Conservation (phyloP, 2,797 vertebrate genomes). For the Enteromius unitaeniatus region DNA sequence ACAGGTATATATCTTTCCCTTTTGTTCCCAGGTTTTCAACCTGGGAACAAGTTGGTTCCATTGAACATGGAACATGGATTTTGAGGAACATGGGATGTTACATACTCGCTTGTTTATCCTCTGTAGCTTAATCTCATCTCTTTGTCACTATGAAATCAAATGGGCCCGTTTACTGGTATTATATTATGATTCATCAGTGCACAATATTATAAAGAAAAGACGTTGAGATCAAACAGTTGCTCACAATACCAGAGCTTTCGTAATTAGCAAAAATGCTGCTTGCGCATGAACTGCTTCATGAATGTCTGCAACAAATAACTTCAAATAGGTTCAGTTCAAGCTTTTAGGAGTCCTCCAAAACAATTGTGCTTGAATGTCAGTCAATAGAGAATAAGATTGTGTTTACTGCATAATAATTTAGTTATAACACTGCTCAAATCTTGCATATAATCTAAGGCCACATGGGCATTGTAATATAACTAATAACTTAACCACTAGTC, state of each 20-base stretch:
- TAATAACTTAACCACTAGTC: background rate
- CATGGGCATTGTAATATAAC: background rate
- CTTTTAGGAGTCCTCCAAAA: background rate
- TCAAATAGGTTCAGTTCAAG: background rate
- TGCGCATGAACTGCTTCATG: background rate
- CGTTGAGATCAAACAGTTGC: background rate
- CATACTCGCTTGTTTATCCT: background rate
- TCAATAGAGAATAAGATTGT: background rate
- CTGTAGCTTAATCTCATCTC: background rate
- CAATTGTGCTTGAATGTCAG: background rate
- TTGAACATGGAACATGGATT: too few relatives aligned
- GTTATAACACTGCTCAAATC: background rate
- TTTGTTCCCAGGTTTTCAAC: background rate
- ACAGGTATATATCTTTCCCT: slow-evolving; percentile 76
- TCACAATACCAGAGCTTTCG: background rate
- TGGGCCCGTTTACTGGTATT: background rate
- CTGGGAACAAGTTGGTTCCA: too few relatives aligned
- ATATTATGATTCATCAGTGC: background rate
- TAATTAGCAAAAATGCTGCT: background rate
- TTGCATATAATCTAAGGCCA: background rate
- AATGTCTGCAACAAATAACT: background rate
- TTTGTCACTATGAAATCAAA: background rate
- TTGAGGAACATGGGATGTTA: background rate
- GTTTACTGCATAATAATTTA: background rate
- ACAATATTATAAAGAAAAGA: background rate